A percentile compares a stretch with the other conserved stretches of the same genome.
These are phyloP conservation scores for Drosophila borborema DNA, from an alignment of 2,888 invertebrate species.

Conservation along the genomic window DNA sequence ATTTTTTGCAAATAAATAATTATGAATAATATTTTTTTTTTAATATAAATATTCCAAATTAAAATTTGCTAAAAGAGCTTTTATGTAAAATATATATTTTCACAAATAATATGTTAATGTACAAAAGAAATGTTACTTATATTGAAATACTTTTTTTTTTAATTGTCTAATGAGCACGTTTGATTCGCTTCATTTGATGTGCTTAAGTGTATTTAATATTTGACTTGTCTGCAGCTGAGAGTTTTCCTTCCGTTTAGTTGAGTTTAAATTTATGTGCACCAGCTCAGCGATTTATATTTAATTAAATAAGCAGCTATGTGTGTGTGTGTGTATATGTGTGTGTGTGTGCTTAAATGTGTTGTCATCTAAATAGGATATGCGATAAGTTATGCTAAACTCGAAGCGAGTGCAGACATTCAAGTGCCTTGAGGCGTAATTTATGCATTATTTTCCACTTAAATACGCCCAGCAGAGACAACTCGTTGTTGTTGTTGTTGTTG, in stretches of 20 bases:
- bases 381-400: slow-evolving; percentile 67
- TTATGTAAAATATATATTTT: no score
- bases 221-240: slow-evolving; percentile 1
- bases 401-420: slow-evolving; percentile 41
- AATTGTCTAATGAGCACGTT: not conserved
- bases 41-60: no score
- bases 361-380: slow-evolving; percentile 70
- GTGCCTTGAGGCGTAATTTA: slow-evolving; percentile 68
- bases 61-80: no score
- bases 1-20: no score
- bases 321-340: slow-evolving; percentile 2
- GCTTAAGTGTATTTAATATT: slow-evolving; percentile 25
- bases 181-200: not conserved
- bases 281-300: slow-evolving; percentile 72
- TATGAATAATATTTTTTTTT: no score
- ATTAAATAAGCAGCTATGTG: slow-evolving; percentile 59
- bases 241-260: slow-evolving; percentile 26
- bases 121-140: not conserved
- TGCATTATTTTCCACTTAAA: slow-evolving; percentile 74
- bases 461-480: slow-evolving; percentile 42
- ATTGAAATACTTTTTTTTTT: not conserved
- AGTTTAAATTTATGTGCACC: slow-evolving; percentile 69
- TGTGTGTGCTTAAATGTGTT: slow-evolving; percentile 45
- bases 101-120: no score
- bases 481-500: slow-evolving; percentile 8